These are phyloP conservation scores for Cranoglanis bouderius DNA, from an alignment of 2,113 vertebrate species.

Conservation along the genomic window DNA sequence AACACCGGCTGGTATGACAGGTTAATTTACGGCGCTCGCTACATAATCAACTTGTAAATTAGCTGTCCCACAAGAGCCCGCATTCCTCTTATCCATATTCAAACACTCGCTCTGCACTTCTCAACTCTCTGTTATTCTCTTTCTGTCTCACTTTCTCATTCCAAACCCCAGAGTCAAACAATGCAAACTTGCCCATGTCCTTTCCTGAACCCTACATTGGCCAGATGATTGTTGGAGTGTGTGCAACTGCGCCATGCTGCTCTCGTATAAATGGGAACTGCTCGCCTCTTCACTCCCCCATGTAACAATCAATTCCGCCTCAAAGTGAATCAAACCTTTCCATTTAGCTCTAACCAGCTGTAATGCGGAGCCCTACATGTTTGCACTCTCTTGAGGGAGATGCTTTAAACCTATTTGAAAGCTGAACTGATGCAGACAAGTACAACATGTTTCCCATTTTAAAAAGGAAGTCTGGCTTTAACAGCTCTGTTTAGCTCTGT, in stretches of 20 bases:
- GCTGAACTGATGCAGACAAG: slow-evolving; percentile 7
- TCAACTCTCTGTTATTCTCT: slow-evolving; percentile 52
- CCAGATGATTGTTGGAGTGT: slow-evolving; percentile 35
- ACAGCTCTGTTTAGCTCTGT: neutral
- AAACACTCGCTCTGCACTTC: neutral
- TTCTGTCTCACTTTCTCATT: slow-evolving; percentile 49
- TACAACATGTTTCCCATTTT: slow-evolving; percentile 26
- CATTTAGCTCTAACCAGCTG: slow-evolving; percentile 49
- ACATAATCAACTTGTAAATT: slow-evolving; percentile 60
- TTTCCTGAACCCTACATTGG: neutral
- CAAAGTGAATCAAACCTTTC: slow-evolving; percentile 57
- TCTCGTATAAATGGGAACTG: slow-evolving; percentile 3
- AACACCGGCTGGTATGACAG: slow-evolving; percentile 48
- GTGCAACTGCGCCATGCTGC: neutral
- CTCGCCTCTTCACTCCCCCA: slow-evolving; percentile 32
- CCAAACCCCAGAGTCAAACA: slow-evolving; percentile 1
- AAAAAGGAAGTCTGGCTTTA: slow-evolving; percentile 8
- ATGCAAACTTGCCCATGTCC: slow-evolving; percentile 24
- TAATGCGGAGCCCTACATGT: slow-evolving; percentile 21
- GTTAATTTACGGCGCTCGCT: slow-evolving; percentile 66
- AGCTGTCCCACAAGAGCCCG: slow-evolving; percentile 57
- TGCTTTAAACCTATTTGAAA: slow-evolving; percentile 7
- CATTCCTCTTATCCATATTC: slow-evolving; percentile 46
- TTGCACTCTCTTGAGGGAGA: slow-evolving; percentile 24
- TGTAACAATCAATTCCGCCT: slow-evolving; percentile 60